These are phyloP conservation scores for Thermophis baileyi DNA, from an alignment of 2,113 vertebrate genomes.

Conservation along the genomic window DNA sequence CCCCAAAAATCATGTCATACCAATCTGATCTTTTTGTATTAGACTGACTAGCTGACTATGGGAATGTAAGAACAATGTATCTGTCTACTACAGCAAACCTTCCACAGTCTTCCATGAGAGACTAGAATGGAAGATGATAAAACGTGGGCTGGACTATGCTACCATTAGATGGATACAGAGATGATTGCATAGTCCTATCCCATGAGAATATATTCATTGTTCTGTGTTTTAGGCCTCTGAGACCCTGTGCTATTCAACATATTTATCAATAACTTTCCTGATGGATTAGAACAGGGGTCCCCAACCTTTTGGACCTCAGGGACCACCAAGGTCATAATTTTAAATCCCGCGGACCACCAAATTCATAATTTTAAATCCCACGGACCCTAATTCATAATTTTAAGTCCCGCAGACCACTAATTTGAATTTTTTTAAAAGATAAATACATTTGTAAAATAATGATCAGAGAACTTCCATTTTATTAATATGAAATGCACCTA, in stretches of 20 bases:
- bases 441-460: no score
- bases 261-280: background rate
- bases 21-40: background rate
- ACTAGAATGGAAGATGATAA: background rate
- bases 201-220: background rate
- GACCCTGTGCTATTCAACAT: background rate
- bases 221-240: background rate
- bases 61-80: background rate
- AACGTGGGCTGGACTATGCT: background rate
- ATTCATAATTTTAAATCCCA: no score
- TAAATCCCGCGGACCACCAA: no score
- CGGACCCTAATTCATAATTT: no score
- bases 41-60: background rate
- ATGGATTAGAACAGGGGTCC: no score
- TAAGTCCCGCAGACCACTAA: no score
- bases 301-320: no score
- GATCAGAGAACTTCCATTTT: no score
- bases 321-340: no score
- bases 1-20: background rate
- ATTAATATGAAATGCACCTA: no score
- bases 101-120: background rate
- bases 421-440: no score
- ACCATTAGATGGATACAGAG: background rate
- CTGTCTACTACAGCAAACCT: background rate
- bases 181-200: background rate